Evolutionary conservation across 2,888 invertebrate species (phyloP), one percentile per base, ranked within the genome.

Genomic region (Nomada lathburiana): DNA sequence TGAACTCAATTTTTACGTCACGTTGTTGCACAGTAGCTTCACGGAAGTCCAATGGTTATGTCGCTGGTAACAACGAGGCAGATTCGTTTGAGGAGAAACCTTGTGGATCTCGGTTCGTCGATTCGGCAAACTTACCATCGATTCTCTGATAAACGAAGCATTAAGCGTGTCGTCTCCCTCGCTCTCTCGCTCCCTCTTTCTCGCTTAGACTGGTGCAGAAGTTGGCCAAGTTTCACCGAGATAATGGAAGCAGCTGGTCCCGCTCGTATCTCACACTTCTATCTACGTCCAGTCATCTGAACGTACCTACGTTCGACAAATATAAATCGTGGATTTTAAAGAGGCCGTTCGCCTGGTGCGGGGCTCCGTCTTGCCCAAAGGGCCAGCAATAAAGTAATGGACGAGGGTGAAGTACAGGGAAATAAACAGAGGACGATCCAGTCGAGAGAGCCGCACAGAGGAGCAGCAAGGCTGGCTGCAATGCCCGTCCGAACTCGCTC

Each of bases 341-440:
- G 42, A 68, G 44, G 20, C 3, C 26, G 3, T 42, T 69, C 42
- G 60, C 50, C 36, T 10, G 23, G 23, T 26, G 10, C 11, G 57
- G 36, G 23, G 57, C 13, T 26, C 16, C 50, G 59, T 36, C 52
- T 7, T 29, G 62, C 64, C 2, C 63, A 47, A 53, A 42, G 11
- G 55, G 63, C 13, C 53, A 29, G 50, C 47, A 52, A 29, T 23
- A 52, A 70, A 18, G 4, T 42, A 18, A 57, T 10, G 59, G 44
- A 29, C 13, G 64, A 73, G 36, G 2, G 18, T 5, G 47, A 36
- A 36, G 36, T 36, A 36, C 36, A 36, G 13, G n/a, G 29, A 2
- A 55, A 53, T 69, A 74, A 67, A 57, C 65, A 75, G 50, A 63
- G 64, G 74, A 75, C 36, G 71, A 44, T 76, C 62, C 50, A 47